Base-by-base conservation (phyloP, 1,140 invertebrate species). In the Musca domestica region DNA sequence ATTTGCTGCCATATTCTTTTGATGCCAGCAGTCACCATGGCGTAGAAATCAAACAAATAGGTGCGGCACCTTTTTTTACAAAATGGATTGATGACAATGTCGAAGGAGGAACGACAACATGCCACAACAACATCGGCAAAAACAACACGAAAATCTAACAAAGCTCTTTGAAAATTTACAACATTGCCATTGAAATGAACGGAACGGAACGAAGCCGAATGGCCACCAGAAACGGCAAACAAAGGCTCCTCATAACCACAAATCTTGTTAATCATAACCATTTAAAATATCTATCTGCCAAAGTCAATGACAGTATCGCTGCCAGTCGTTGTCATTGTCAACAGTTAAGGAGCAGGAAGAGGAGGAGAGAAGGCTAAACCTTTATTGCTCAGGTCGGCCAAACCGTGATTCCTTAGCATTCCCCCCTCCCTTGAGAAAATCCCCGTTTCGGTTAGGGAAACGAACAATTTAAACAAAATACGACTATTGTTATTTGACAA, bases 261-360 rank as follows among this genome's bases (percentile, higher is more conserved):
- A 58, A 58, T 58, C 54, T 58, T 58, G 25, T 58, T 58, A 58
- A 58, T 58, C 54, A 58, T 58, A 58, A 58, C 27, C 54, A 58
- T 58, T 58, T 58, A 58, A 58, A 58, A 58, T 30, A 58, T 23
- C 34, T 41, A 41, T 41, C 5, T 41, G 4, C 10, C 34, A 9
- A 10, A 3, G 34, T 41, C 34, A 10, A 41, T 41, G 34, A 41
- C 34, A 41, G 12, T 41, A 30, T 30, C 27, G 27, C 27, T 30
- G 27, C 27, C 3, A 30, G 34, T 2, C 34, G 34, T 41, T 41
- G 34, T 41, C 54, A 58, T 41, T 41, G 34, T 41, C 34, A 41
- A 41, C 10, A 12, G 34, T 41, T 41, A 9, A 30, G 27, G 17
- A 12, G 41, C 41, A 48, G 17, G 17, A 15, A 51, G 20, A 17